phyloP scores from a whole-genome alignment of 2,888 invertebrate genomes.

The Fragum fragum region DNA sequence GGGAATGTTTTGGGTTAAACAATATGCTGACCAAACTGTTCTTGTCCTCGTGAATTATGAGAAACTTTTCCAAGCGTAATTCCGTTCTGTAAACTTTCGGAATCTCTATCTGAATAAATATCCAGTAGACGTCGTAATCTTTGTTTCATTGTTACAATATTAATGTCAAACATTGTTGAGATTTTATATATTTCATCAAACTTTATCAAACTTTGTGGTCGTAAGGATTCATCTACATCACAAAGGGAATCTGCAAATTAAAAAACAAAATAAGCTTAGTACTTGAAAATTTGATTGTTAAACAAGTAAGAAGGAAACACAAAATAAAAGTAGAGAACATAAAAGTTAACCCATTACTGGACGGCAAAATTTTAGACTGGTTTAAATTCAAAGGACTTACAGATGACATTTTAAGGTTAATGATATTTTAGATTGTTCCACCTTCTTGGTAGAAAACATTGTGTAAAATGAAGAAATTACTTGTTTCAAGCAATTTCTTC shows the following conservation, averaged over 20 bases:
- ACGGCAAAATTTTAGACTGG: no score
- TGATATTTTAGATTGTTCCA: no score
- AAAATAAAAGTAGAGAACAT: no score
- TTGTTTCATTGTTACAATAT: constrained; percentile 73
- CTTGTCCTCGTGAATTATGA: constrained; percentile 24
- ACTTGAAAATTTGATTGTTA: no score
- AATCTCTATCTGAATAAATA: constrained; percentile 73
- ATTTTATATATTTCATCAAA: constrained; percentile 94
- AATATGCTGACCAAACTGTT: constrained; percentile 31
- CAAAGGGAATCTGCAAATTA: constrained; percentile 71
- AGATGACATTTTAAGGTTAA: no score
- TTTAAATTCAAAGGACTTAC: no score
- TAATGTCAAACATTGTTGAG: constrained; percentile 80
- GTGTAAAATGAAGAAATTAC: no score
- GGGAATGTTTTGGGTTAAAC: no score
- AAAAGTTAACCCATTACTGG: no score
- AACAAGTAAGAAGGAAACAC: no score
- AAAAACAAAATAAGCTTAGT: not conserved
- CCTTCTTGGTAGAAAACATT: no score
- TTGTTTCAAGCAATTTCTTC: no score
- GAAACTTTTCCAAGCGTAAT: constrained; percentile 28
- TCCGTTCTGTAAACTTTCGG: constrained; percentile 31
- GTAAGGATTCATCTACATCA: constrained; percentile 90
- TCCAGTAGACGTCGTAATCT: constrained; percentile 80
- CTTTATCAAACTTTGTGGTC: constrained; percentile 90